A percentile compares a stretch with the other conserved stretches of the same genome.
Conservation (phyloP, 2,113 vertebrate genomes). For the Callipepla squamata region DNA sequence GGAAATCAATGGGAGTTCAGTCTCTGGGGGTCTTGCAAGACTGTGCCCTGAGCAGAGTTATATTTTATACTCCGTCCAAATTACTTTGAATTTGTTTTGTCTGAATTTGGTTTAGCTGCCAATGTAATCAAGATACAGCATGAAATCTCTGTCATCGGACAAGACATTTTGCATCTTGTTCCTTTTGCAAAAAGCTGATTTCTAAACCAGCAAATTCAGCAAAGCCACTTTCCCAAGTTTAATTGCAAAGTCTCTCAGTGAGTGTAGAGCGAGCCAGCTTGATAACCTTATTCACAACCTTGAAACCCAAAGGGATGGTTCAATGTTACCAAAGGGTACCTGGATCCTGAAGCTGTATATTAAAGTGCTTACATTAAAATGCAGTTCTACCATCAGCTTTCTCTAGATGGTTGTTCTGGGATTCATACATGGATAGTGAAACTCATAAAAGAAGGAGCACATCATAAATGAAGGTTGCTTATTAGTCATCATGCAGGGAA, state of each 20-base stretch:
- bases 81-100: conserved; percentile 45
- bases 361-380: conserved; percentile 13
- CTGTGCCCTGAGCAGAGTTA: conserved; percentile 33
- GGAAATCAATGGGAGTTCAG: conserved; percentile 64
- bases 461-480: not conserved
- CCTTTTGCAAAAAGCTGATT: not conserved
- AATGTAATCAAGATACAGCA: conserved; percentile 21
- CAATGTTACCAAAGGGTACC: not conserved
- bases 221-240: not conserved
- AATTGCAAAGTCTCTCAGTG: not conserved
- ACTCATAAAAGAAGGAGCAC: not conserved
- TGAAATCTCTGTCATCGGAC: conserved; percentile 40
- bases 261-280: not conserved
- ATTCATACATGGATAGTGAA: not conserved
- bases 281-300: conserved; percentile 32
- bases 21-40: not conserved
- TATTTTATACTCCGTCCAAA: conserved; percentile 45
- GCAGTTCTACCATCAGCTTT: not conserved
- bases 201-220: conserved; percentile 4
- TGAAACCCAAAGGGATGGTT: conserved; percentile 19
- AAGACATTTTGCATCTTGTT: conserved; percentile 36
- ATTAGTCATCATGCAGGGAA: not conserved
- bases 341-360: not conserved
- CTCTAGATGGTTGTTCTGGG: conserved; percentile 21
- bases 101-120: conserved; percentile 10